These are phyloP conservation scores for Leucoma salicis DNA, from an alignment of 2,888 invertebrate species.

Conservation along the genomic window DNA sequence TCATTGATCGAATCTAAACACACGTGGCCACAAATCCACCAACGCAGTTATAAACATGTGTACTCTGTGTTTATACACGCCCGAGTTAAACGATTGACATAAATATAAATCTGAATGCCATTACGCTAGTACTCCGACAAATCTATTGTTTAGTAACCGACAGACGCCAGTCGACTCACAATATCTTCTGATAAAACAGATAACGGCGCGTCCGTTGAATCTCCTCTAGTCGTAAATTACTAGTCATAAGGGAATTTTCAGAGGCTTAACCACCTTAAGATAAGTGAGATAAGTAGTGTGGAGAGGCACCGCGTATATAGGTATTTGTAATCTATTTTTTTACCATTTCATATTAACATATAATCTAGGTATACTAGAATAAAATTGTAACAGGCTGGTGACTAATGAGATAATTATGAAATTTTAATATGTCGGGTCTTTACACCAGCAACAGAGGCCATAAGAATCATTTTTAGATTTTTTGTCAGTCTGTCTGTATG, in stretches of 20 bases:
- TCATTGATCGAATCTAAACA: conserved; percentile 42
- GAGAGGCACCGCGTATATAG: conserved; percentile 55
- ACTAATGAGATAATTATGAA: no score
- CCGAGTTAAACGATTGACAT: conserved; percentile 35
- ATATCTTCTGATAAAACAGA: conserved; percentile 75
- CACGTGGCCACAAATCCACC: conserved; percentile 37
- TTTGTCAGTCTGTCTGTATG: no score
- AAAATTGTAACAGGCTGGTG: no score
- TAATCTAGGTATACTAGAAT: no score
- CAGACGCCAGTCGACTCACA: conserved; percentile 54
- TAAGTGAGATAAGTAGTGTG: conserved; percentile 74
- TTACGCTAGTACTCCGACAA: conserved; percentile 38
- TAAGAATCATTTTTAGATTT: no score
- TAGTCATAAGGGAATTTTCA: conserved; percentile 73
- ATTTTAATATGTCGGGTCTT: no score
- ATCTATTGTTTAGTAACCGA: conserved; percentile 52
- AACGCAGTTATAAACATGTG: conserved; percentile 32
- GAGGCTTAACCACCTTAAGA: conserved; percentile 78
- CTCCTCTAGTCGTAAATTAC: conserved; percentile 75
- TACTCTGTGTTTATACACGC: conserved; percentile 33
- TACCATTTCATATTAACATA: not conserved
- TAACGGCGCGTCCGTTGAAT: conserved; percentile 70
- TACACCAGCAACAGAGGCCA: no score
- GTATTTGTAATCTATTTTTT: conserved; percentile 30
- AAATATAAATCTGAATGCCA: conserved; percentile 32